Conservation (phyloP, 2,113 vertebrate genomes). For the Gorilla gorilla region DNA sequence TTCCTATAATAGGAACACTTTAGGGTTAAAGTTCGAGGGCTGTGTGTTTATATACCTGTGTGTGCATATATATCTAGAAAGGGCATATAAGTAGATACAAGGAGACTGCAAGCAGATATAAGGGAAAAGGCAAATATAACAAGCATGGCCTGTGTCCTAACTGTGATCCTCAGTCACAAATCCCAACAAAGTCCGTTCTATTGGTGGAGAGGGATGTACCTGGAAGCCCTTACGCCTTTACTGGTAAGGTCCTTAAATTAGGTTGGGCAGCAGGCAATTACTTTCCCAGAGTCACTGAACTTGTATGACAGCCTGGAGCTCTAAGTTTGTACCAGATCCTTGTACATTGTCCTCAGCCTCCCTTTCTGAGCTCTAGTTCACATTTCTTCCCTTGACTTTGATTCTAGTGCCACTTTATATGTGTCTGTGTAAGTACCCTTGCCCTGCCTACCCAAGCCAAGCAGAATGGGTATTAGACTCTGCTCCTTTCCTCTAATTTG, state of each 20-base stretch:
- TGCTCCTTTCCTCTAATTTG: background rate
- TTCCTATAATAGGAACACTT: background rate
- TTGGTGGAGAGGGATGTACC: background rate
- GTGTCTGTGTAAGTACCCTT: background rate
- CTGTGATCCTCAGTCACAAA: background rate
- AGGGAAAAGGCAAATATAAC: background rate
- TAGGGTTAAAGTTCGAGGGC: background rate
- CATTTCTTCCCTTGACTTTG: background rate
- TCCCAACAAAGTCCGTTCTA: background rate
- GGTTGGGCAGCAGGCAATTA: background rate
- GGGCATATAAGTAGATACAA: background rate
- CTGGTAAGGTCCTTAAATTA: background rate
- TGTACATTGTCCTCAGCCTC: rapidly evolving
- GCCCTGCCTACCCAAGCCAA: background rate
- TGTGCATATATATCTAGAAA: background rate
- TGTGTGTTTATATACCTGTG: background rate
- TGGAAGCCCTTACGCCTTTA: background rate
- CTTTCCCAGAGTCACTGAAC: background rate
- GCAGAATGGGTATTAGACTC: background rate
- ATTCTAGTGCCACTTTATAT: background rate
- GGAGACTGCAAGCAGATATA: no score
- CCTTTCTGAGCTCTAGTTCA: background rate
- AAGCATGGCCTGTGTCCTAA: background rate
- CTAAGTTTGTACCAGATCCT: background rate
- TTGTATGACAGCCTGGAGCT: background rate